These are phyloP conservation scores for Pundamilia nyererei DNA, from an alignment of 2,113 vertebrate genomes.

Conservation along the genomic window DNA sequence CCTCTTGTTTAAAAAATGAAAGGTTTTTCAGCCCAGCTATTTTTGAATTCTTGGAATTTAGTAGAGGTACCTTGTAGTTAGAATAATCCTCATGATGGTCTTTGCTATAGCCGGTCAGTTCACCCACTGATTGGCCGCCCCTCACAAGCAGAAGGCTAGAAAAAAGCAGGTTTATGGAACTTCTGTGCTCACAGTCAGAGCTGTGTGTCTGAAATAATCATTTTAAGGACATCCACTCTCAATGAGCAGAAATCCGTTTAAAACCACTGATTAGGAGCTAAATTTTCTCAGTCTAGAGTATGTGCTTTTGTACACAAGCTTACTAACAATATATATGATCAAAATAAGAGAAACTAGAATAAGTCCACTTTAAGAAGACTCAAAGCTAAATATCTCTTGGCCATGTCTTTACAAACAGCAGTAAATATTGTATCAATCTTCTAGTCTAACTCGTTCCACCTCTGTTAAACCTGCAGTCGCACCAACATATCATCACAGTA, in stretches of 20 bases:
- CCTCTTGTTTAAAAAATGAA: background rate
- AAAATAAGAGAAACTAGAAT: background rate
- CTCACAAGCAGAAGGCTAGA: background rate
- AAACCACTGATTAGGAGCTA: background rate
- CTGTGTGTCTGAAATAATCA: background rate
- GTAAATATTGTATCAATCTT: background rate
- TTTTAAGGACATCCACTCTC: background rate
- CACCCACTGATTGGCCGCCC: background rate
- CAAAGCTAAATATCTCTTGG: fast-evolving
- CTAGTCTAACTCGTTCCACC: background rate
- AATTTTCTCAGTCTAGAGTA: fast-evolving
- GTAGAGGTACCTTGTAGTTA: background rate
- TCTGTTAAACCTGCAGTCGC: background rate
- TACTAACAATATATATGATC: background rate
- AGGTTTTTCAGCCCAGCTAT: background rate
- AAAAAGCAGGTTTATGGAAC: background rate
- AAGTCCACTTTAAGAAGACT: background rate
- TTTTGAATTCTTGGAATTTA: background rate
- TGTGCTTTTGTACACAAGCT: background rate
- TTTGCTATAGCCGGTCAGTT: background rate
- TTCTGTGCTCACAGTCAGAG: background rate
- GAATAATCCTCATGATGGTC: background rate
- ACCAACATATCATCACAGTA: background rate
- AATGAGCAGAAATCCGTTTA: fast-evolving
- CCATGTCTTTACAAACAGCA: background rate